Base-by-base conservation (phyloP, 2,797 vertebrate genomes). In the Cyclopterus lumpus region DNA sequence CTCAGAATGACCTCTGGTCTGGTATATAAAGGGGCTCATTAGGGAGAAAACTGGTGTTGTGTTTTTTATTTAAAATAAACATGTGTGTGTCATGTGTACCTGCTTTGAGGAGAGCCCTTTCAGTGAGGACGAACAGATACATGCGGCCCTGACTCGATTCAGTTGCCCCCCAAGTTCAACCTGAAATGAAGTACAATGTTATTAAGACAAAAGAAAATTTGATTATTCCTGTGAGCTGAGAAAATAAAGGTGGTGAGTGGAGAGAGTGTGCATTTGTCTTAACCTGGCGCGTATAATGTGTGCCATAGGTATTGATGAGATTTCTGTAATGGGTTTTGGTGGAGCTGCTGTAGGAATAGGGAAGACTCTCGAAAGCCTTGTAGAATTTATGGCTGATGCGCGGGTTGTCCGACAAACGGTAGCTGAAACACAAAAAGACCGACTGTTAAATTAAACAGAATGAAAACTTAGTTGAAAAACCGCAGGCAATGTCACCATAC, bases 151-250 rank as follows among this genome's bases (percentile, higher is more conserved):
- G 15, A 86, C 55, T 74, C 77, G 69, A 1, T 69, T 79, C 18
- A 75, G 20, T 62, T 38, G 68, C 0, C 83, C 86, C n/a, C 86
- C 86, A 14, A 88, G 79, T 1, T 22, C 1, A 66, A 75, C 74
- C 86, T 88, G 44, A 63, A 65, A 58, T 18, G 3, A 57, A 26
- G 49, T 12, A 28, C 12, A 53, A 32, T 16, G 53, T 54, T 28
- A 14, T 38, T 54, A 53, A 55, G 53, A 55, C 24, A 55, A n/a
- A n/a, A 16, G 0, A 16, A 16, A 30, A 0, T 30, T 14, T 28
- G 0, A 28, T 57, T 55, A 55, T 28, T 55, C 53, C 53, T 55
- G 53, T 28, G 53, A 16, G 26, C 53, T 55, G 4, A 30, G 26
- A 55, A 55, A 8, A 55, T 26, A 53, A 14, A 26, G 14, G n/a